These are phyloP conservation scores for Punctoribates punctum DNA, from an alignment of 2,888 invertebrate species.

Conservation along the genomic window DNA sequence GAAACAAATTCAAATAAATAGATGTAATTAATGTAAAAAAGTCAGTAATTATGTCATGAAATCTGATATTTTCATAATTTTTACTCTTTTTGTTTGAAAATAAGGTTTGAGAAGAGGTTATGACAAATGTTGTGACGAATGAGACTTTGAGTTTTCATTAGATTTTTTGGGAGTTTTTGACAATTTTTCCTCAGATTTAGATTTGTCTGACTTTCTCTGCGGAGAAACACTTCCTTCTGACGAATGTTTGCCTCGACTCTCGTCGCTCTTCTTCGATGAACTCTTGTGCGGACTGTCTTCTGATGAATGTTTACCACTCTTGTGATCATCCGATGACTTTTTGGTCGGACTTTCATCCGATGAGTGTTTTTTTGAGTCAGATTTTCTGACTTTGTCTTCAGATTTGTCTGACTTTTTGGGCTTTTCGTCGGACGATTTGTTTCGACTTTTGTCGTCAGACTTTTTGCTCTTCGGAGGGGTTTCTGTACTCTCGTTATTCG, in stretches of 20 bases:
- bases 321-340: slow-evolving; percentile 13
- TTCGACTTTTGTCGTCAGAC: slow-evolving; percentile 14
- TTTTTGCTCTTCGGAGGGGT: not conserved
- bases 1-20: not conserved
- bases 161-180: slow-evolving; percentile 19
- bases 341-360: slow-evolving; percentile 9
- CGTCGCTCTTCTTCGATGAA: slow-evolving; percentile 16
- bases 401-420: slow-evolving; percentile 13
- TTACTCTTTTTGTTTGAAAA: not conserved
- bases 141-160: slow-evolving; percentile 27
- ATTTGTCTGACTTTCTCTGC: slow-evolving; percentile 8
- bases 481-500: not conserved
- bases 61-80: not conserved
- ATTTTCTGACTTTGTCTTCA: slow-evolving; percentile 24
- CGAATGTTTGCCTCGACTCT: slow-evolving; percentile 14
- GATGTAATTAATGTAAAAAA: not conserved
- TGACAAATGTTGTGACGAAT: not conserved
- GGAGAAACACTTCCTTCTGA: slow-evolving; percentile 10
- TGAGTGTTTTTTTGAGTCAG: not conserved
- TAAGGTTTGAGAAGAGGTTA: not conserved
- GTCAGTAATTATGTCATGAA: no score
- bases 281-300: slow-evolving; percentile 12
- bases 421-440: slow-evolving; percentile 13
- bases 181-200: slow-evolving; percentile 3
- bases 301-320: slow-evolving; percentile 2